Percentiles rank a stretch among this genome's conserved stretches.
Evolutionary conservation across 2,797 vertebrate genomes (phyloP).

Genomic region (Ptychobarbus kaznakovi): DNA sequence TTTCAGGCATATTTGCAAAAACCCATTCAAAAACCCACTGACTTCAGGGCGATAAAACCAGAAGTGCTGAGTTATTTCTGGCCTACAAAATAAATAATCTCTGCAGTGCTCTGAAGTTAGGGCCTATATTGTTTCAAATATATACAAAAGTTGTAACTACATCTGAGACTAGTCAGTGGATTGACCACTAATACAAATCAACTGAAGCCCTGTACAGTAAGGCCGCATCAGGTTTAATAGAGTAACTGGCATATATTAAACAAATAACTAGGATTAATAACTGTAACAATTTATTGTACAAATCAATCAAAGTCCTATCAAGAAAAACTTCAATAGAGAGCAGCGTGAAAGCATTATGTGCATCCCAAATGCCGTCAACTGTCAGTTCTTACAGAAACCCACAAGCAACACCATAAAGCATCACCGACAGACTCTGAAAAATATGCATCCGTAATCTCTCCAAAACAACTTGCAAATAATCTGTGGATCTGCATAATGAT

Average conservation of each 20-base stretch:
- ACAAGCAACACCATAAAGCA: background rate
- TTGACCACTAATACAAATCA: background rate
- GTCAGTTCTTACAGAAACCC: background rate
- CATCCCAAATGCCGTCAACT: background rate
- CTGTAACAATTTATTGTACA: background rate
- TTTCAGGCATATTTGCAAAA: too few relatives aligned
- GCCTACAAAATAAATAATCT: background rate
- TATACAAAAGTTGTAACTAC: background rate
- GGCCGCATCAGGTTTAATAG: background rate
- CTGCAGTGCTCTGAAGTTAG: background rate
- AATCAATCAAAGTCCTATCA: background rate
- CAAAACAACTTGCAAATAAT: background rate
- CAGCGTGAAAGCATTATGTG: background rate
- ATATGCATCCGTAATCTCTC: background rate
- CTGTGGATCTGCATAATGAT: constrained; percentile 1
- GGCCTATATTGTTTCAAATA: background rate
- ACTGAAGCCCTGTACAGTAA: background rate
- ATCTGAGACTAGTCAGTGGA: background rate
- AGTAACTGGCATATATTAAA: background rate
- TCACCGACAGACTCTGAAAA: background rate
- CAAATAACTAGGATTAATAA: background rate
- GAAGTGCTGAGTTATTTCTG: background rate
- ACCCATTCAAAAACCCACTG: background rate
- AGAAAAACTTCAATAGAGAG: too few relatives aligned
- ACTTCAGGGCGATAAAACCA: background rate